Percentiles rank a stretch among this genome's conserved stretches.
These are phyloP conservation scores for Nematostella vectensis DNA, from an alignment of 92 coral and sea anemone species.

Conservation along the genomic window DNA sequence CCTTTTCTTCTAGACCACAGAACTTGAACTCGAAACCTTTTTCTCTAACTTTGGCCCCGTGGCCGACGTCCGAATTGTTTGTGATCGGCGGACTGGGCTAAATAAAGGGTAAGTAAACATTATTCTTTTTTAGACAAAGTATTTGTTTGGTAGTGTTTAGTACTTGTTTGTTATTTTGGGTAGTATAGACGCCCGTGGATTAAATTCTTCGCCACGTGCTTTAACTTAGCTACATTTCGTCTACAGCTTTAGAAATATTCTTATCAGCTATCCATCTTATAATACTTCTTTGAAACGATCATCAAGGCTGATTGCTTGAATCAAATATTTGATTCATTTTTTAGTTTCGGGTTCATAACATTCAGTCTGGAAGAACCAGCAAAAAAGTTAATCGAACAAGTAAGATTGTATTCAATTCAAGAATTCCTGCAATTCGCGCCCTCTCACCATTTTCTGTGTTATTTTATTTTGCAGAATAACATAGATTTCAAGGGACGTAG, in stretches of 20 bases:
- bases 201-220: too few species aligned
- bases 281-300: too few species aligned
- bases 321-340: neutral
- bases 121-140: too few species aligned
- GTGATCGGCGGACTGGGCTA: slow-evolving; percentile 69
- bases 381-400: neutral
- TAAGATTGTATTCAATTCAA: too few species aligned
- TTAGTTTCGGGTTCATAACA: neutral
- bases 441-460: slow-evolving; percentile 1
- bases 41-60: slow-evolving; percentile 66
- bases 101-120: slow-evolving; percentile 74
- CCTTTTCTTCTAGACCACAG: slow-evolving; percentile 39
- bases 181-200: too few species aligned
- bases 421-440: neutral
- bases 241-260: too few species aligned
- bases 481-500: slow-evolving; percentile 59
- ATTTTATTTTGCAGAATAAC: neutral
- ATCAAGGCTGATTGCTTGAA: too few species aligned
- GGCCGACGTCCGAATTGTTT: slow-evolving; percentile 76
- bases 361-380: neutral
- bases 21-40: slow-evolving; percentile 74
- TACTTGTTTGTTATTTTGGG: neutral
- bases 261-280: too few species aligned
- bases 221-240: too few species aligned
- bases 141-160: too few species aligned